Evolutionary conservation across 1,140 invertebrate genomes (phyloP).

Genomic region (Drosophila sp.): DNA sequence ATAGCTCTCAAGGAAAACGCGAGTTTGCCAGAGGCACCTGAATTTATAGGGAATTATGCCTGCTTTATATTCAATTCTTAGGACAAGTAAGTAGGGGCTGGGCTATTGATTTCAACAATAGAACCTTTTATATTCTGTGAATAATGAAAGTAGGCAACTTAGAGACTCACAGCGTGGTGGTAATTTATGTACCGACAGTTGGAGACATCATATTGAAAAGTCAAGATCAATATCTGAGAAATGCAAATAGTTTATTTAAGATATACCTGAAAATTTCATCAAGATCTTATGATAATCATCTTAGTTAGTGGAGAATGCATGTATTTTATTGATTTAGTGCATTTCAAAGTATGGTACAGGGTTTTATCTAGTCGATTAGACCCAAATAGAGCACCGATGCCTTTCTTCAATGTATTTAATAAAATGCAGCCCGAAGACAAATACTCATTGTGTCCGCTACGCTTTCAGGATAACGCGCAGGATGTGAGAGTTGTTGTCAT

Average conservation of each 20-base stretch:
- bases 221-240: too few relatives aligned
- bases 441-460: conserved; percentile 17
- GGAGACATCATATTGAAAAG: too few relatives aligned
- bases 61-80: background rate
- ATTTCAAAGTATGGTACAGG: too few relatives aligned
- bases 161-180: too few relatives aligned
- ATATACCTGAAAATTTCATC: too few relatives aligned
- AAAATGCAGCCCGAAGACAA: conserved; percentile 22
- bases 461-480: conserved; percentile 11
- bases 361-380: background rate
- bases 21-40: background rate
- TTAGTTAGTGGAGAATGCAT: too few relatives aligned
- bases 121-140: background rate
- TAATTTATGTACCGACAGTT: too few relatives aligned
- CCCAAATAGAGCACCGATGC: background rate
- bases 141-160: background rate
- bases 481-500: conserved; percentile 63
- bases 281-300: too few relatives aligned
- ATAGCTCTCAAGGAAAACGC: background rate
- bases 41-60: background rate
- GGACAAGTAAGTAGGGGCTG: background rate
- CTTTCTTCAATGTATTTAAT: conserved; percentile 24
- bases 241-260: too few relatives aligned
- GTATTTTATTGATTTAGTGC: too few relatives aligned
- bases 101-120: background rate